A percentile compares a stretch with the other conserved stretches of the same genome.
These are phyloP conservation scores for Caenorhabditis macrosperma DNA, from an alignment of 2,888 invertebrate species.

Conservation along the genomic window DNA sequence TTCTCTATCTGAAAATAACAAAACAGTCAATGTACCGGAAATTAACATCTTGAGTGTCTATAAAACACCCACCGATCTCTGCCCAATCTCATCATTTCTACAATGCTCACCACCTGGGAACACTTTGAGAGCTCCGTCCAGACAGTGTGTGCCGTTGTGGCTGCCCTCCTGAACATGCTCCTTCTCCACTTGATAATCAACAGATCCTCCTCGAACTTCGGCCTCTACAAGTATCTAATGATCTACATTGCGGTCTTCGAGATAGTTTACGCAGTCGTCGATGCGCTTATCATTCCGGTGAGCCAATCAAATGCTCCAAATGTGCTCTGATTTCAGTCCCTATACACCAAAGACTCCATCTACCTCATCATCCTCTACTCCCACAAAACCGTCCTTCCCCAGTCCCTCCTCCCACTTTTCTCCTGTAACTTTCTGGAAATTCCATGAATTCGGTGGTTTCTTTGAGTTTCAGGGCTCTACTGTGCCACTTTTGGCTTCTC, in stretches of 20 bases:
- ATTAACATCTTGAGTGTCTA: too few relatives aligned
- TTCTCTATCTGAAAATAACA: too few relatives aligned
- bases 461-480: background rate
- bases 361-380: too few relatives aligned
- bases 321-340: background rate
- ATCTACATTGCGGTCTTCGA: constrained; percentile 33
- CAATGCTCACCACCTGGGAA: too few relatives aligned
- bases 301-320: too few relatives aligned
- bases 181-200: background rate
- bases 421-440: background rate
- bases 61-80: too few relatives aligned
- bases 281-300: constrained; percentile 17
- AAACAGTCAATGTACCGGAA: too few relatives aligned
- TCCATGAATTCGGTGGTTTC: too few relatives aligned
- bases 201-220: constrained; percentile 17
- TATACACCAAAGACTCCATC: too few relatives aligned
- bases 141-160: too few relatives aligned
- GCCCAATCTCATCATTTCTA: too few relatives aligned
- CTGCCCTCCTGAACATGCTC: background rate
- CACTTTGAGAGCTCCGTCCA: too few relatives aligned
- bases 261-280: constrained; percentile 7
- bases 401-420: background rate
- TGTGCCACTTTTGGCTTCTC: constrained; percentile 20
- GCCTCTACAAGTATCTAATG: constrained; percentile 34
- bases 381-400: background rate